Evolutionary conservation across 2,888 invertebrate species (phyloP).

Genomic region (Agrotis ipsilon): DNA sequence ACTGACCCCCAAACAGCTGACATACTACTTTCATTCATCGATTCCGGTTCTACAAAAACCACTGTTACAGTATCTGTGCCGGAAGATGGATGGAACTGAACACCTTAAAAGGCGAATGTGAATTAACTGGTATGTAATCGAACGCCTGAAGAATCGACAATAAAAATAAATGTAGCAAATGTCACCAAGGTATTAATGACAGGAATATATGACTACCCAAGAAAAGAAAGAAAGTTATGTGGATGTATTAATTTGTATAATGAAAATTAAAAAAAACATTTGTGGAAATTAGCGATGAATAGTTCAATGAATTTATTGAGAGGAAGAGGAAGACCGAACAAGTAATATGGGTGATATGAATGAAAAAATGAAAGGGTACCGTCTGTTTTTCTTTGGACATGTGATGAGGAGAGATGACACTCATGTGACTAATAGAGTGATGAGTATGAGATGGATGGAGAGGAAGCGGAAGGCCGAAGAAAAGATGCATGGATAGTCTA

Average conservation of each 20-base stretch:
- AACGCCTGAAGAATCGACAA: background rate
- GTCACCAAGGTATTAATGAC: background rate
- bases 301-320: background rate
- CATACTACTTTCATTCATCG: conserved; percentile 61
- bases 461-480: too few species aligned
- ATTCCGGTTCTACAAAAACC: conserved; percentile 43
- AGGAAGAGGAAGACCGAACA: background rate
- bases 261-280: too few species aligned
- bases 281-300: too few species aligned
- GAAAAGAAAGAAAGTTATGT: background rate
- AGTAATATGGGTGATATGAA: background rate
- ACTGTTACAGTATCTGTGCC: conserved; percentile 29
- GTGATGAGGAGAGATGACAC: too few species aligned
- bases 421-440: too few species aligned
- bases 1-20: conserved; percentile 55
- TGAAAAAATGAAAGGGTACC: too few species aligned
- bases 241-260: background rate
- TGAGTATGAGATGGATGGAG: too few species aligned
- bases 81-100: conserved; percentile 45
- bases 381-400: too few species aligned
- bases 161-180: background rate
- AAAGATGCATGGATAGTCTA: too few species aligned
- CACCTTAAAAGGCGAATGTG: conserved; percentile 15
- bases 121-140: conserved; percentile 18
- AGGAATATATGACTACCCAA: background rate